Evolutionary conservation across 2,888 invertebrate species (phyloP).

Genomic region (Netelia virgata): DNA sequence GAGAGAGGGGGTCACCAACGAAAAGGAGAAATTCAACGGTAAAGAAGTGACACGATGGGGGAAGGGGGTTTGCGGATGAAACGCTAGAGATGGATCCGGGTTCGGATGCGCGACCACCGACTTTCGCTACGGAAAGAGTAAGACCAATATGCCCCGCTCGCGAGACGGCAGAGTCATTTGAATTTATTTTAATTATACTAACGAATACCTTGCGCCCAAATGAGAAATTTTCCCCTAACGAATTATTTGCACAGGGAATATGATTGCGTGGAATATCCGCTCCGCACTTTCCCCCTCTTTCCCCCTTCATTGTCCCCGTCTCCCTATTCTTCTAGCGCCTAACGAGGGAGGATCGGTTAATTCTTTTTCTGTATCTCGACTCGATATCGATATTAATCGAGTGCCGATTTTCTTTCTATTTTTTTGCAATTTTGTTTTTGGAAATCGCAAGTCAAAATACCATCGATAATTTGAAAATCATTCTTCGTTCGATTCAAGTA

Average conservation of each 20-base stretch:
- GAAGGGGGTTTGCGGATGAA: conserved; percentile 48
- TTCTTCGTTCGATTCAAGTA: too few species aligned
- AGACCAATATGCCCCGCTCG: conserved; percentile 56
- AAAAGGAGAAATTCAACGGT: conserved; percentile 33
- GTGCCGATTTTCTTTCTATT: background rate
- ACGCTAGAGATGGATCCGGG: conserved; percentile 60
- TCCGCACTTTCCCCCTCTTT: conserved; percentile 41
- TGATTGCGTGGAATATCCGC: conserved; percentile 77
- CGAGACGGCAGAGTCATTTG: conserved; percentile 84
- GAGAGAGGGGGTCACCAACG: conserved; percentile 37
- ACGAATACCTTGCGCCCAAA: conserved; percentile 78
- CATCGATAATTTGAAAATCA: too few species aligned
- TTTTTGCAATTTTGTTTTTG: background rate
- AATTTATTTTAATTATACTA: conserved; percentile 85
- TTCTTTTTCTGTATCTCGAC: conserved; percentile 37
- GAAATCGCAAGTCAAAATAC: too few species aligned
- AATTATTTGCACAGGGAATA: conserved; percentile 84
- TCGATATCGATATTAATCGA: background rate
- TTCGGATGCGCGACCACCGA: conserved; percentile 31
- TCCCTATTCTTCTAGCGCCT: conserved; percentile 48
- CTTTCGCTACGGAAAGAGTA: conserved; percentile 70
- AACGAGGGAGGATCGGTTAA: conserved; percentile 62
- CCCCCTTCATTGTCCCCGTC: conserved; percentile 30
- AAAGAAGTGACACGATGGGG: conserved; percentile 62
- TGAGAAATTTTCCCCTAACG: conserved; percentile 80